Conservation (phyloP, 2,888 invertebrate species). For the Metellina segmentata region DNA sequence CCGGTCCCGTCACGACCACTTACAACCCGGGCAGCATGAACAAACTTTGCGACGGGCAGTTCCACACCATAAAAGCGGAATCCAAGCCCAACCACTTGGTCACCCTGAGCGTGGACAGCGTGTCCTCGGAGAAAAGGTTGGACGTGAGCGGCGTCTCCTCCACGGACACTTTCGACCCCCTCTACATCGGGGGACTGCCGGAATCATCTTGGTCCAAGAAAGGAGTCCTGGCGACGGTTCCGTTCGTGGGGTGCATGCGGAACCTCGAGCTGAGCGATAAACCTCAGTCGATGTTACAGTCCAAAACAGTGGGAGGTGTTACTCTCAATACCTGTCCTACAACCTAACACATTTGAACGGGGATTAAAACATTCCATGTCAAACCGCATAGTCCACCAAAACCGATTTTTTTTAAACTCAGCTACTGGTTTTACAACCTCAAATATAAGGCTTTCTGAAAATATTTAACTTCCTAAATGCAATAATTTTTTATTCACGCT, state of each 20-base stretch:
- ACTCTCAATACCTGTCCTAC: slow-evolving; percentile 90
- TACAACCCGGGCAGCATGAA: slow-evolving; percentile 85
- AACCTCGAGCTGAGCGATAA: slow-evolving; percentile 81
- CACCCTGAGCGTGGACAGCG: slow-evolving; percentile 91
- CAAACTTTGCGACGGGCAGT: slow-evolving; percentile 94
- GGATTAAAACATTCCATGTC: too few relatives aligned
- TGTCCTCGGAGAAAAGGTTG: slow-evolving; percentile 87
- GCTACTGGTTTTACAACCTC: too few relatives aligned
- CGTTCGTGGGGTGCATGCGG: slow-evolving; percentile 89
- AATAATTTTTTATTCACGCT: too few relatives aligned
- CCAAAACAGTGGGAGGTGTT: slow-evolving; percentile 87
- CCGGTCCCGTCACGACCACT: slow-evolving; percentile 88
- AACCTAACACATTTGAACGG: slow-evolving; percentile 83
- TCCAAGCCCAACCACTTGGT: slow-evolving; percentile 94
- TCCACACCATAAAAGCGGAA: slow-evolving; percentile 91
- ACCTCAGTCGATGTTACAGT: slow-evolving; percentile 82
- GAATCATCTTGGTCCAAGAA: slow-evolving; percentile 81
- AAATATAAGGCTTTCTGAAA: too few relatives aligned
- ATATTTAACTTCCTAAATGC: too few relatives aligned
- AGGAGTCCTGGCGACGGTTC: slow-evolving; percentile 86
- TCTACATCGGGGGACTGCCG: slow-evolving; percentile 84
- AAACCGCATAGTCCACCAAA: too few relatives aligned
- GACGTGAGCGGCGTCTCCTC: slow-evolving; percentile 85
- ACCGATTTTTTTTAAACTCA: too few relatives aligned
- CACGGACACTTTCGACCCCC: slow-evolving; percentile 91